These are phyloP conservation scores for Armadillidium nasatum DNA, from an alignment of 1,140 invertebrate species.

Conservation along the genomic window DNA sequence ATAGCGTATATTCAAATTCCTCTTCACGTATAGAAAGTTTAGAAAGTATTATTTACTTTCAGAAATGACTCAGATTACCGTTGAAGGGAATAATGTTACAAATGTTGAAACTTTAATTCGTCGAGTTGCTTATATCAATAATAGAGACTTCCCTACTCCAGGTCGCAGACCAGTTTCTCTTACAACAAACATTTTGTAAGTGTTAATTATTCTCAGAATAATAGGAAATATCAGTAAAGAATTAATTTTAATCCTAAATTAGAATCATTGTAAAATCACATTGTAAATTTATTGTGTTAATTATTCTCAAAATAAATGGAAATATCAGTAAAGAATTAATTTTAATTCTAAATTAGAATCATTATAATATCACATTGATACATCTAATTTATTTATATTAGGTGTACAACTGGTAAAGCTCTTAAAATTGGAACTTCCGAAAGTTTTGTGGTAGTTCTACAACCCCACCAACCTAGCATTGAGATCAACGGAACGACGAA, in stretches of 20 bases:
- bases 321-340: no score
- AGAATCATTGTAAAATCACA: no score
- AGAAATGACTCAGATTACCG: slow-evolving; percentile 83
- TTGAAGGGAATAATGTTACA: slow-evolving; percentile 81
- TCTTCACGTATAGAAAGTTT: no score
- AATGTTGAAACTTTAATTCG: slow-evolving; percentile 82
- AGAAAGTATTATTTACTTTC: slow-evolving; percentile 43
- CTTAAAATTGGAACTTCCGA: slow-evolving; percentile 69
- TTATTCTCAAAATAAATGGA: no score
- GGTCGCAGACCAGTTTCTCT: slow-evolving; percentile 82
- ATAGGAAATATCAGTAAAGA: no score
- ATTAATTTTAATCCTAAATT: no score
- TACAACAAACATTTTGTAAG: slow-evolving; percentile 61
- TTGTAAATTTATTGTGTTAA: no score
- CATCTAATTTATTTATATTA: no score
- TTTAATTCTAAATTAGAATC: no score
- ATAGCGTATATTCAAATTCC: background rate
- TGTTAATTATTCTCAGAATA: no score
- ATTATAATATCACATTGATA: no score
- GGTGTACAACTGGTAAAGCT: slow-evolving; percentile 65
- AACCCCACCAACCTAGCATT: slow-evolving; percentile 76
- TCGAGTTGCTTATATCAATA: slow-evolving; percentile 85
- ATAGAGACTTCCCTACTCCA: slow-evolving; percentile 82
- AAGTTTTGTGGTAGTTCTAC: slow-evolving; percentile 79
- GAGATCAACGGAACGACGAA: slow-evolving; percentile 75